A percentile compares a stretch with the other conserved stretches of the same genome.
Evolutionary conservation across 2,113 vertebrate species (phyloP).

Genomic region (Lampris incognitus): DNA sequence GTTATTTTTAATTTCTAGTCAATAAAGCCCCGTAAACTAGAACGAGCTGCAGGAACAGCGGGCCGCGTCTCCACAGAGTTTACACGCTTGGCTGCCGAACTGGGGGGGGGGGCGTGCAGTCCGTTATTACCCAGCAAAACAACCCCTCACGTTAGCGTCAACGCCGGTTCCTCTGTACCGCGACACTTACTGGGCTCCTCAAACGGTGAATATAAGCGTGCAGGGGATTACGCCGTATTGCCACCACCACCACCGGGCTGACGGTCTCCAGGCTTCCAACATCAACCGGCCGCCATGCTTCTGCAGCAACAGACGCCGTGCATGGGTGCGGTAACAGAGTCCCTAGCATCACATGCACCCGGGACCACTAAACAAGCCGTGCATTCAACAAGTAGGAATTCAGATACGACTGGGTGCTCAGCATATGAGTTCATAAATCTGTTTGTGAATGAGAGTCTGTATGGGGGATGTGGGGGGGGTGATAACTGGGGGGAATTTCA

Average conservation of each 20-base stretch:
- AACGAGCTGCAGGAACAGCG: not conserved
- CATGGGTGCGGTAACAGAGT: slow-evolving; percentile 9
- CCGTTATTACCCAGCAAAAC: not conserved
- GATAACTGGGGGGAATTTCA: not conserved
- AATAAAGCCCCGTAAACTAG: slow-evolving; percentile 8
- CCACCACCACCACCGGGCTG: not conserved
- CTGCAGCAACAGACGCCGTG: slow-evolving; percentile 45
- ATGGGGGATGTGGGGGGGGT: not conserved
- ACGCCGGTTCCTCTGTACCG: too few relatives aligned
- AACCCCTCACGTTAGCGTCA: too few relatives aligned
- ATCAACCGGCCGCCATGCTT: slow-evolving; percentile 46
- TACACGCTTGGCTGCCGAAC: not conserved
- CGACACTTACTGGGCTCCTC: slow-evolving; percentile 12
- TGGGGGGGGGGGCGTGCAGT: not conserved
- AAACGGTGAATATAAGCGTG: slow-evolving; percentile 19
- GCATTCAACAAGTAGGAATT: slow-evolving; percentile 10
- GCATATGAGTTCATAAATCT: not conserved
- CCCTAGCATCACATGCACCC: slow-evolving; percentile 43
- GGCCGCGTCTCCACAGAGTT: not conserved
- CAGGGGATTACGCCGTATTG: slow-evolving; percentile 49
- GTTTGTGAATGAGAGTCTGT: not conserved
- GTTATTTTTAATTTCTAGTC: not conserved
- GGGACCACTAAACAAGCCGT: slow-evolving; percentile 31
- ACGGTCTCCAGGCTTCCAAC: too few relatives aligned
- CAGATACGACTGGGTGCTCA: slow-evolving; percentile 3